Evolutionary conservation across 2,113 vertebrate species (phyloP).

Genomic region (Patagioenas fasciata): DNA sequence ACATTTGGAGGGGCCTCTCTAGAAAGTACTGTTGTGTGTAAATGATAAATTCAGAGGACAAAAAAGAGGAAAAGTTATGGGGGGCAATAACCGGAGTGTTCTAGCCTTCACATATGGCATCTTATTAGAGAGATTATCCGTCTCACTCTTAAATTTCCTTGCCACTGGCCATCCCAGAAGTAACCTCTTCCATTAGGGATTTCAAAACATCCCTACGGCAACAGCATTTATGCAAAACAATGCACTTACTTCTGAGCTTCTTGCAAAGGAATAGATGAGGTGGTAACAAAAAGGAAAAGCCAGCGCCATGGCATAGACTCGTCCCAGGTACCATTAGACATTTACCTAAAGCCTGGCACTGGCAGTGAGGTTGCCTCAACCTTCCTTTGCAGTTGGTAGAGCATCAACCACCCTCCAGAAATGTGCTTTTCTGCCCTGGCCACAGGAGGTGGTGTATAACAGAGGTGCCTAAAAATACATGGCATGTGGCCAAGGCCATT

Average conservation of each 20-base stretch:
- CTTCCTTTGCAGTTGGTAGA: not conserved
- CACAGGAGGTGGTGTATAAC: not conserved
- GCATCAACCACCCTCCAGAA: not conserved
- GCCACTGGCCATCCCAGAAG: conserved; percentile 8
- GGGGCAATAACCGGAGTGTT: not conserved
- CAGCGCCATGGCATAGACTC: not conserved
- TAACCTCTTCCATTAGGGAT: not conserved
- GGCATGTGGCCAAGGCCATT: not conserved
- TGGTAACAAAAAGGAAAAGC: not conserved
- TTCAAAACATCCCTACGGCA: not conserved
- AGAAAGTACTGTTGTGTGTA: not conserved
- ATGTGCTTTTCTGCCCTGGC: not conserved
- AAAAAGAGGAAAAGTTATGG: not conserved
- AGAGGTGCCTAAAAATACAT: not conserved
- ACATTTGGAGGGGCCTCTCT: not conserved
- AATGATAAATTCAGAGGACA: not conserved
- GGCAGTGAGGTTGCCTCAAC: not conserved
- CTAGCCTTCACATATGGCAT: not conserved
- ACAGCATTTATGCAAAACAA: not conserved
- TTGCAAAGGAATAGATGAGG: not conserved
- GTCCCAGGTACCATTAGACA: not conserved
- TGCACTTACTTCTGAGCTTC: not conserved
- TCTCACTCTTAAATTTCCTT: not conserved
- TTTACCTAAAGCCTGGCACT: not conserved
- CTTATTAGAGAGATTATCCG: conserved; percentile 20